phyloP scores from a whole-genome alignment of 37 sponge, comb jelly and placozoan genomes.

The Bolinopsis microptera region DNA sequence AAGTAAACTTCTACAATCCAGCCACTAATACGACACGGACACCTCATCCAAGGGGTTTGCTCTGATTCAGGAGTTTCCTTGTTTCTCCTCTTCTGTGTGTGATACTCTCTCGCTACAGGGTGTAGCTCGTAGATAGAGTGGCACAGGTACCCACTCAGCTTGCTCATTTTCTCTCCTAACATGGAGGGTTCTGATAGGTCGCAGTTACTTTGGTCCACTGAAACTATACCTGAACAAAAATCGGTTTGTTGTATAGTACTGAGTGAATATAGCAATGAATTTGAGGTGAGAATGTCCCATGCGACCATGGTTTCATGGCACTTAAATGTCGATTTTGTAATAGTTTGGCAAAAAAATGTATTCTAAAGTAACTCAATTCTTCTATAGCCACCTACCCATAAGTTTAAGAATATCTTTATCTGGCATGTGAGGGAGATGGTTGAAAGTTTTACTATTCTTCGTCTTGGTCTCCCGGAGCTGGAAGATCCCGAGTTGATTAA shows the following conservation, averaged over 20 bases:
- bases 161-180: constrained; percentile 61
- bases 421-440: constrained; percentile 38
- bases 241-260: too few species aligned
- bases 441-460: constrained; percentile 39
- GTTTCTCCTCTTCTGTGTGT: constrained; percentile 53
- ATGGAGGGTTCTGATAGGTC: constrained; percentile 64
- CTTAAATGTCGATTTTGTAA: too few species aligned
- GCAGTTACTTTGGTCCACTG: constrained; percentile 61
- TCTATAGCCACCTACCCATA: constrained; percentile 50
- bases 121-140: constrained; percentile 66
- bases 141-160: constrained; percentile 52
- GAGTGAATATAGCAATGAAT: too few species aligned
- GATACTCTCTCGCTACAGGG: constrained; percentile 60
- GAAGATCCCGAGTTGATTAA: constrained; percentile 62
- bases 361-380: too few species aligned
- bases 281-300: too few species aligned
- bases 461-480: constrained; percentile 54
- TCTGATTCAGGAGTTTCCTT: not conserved
- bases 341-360: too few species aligned
- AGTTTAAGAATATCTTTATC: constrained; percentile 36
- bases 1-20: constrained; percentile 62
- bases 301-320: too few species aligned
- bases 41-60: constrained; percentile 11
- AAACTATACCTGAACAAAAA: constrained; percentile 57
- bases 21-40: constrained; percentile 33